These are phyloP conservation scores for Peromyscus attwateri DNA, from an alignment of 2,797 vertebrate species.

Conservation along the genomic window DNA sequence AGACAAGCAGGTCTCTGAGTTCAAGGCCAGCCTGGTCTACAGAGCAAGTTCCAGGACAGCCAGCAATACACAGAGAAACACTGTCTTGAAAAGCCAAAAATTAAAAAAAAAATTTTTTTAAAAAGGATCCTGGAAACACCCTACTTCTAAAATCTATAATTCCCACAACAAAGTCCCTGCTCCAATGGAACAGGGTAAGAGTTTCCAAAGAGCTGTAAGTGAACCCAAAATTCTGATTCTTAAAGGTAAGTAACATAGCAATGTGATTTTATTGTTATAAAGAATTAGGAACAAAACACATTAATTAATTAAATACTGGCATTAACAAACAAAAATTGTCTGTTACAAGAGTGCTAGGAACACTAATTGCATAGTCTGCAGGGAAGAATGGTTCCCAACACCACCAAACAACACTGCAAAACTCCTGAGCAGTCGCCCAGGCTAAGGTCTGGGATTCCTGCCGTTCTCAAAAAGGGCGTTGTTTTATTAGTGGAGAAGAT, in stretches of 20 bases:
- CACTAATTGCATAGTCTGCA: conserved; percentile 4
- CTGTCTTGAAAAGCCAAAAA: background rate
- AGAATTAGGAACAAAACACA: conserved; percentile 5
- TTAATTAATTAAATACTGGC: background rate
- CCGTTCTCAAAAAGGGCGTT: background rate
- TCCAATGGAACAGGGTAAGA: background rate
- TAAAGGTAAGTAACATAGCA: background rate
- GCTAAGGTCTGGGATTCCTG: background rate
- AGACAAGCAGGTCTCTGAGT: background rate
- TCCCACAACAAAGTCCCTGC: background rate
- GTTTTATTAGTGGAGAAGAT: conserved; percentile 30
- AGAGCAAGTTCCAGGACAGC: background rate
- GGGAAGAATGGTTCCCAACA: background rate
- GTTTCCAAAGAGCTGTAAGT: background rate
- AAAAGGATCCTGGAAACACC: background rate
- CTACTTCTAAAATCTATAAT: background rate
- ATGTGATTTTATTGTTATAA: conserved; percentile 3
- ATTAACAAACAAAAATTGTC: conserved; percentile 53
- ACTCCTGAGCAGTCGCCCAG: background rate
- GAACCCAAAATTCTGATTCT: background rate
- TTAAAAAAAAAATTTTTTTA: background rate
- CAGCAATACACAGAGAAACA: background rate
- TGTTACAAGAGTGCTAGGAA: conserved; percentile 14
- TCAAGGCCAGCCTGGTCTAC: background rate
- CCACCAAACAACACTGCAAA: background rate